Evolutionary conservation across 2,113 vertebrate genomes (phyloP).

Genomic region (Podarcis raffonei): DNA sequence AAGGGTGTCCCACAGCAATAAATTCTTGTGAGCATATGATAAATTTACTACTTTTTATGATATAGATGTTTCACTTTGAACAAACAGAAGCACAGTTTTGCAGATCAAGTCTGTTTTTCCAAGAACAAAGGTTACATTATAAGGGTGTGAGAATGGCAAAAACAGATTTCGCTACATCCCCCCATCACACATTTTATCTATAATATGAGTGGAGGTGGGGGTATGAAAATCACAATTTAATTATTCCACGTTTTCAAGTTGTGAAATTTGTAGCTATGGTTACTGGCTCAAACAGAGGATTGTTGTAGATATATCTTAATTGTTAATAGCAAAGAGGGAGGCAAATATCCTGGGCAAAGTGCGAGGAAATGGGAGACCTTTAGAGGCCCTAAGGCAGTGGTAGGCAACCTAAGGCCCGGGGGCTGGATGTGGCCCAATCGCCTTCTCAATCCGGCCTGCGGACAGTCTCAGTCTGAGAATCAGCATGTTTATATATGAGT

Average conservation of each 20-base stretch:
- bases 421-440: too few species aligned
- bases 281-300: not conserved
- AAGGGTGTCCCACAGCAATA: not conserved
- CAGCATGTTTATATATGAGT: too few species aligned
- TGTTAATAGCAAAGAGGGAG: not conserved
- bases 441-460: too few species aligned
- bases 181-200: not conserved
- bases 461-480: too few species aligned
- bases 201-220: not conserved
- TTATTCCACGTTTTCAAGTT: not conserved
- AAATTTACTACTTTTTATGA: not conserved
- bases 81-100: not conserved
- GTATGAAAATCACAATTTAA: not conserved
- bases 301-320: not conserved
- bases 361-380: not conserved
- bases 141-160: not conserved
- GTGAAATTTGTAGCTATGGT: conserved; percentile 11
- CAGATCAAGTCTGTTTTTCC: not conserved
- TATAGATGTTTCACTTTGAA: not conserved
- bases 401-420: too few species aligned
- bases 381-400: too few species aligned
- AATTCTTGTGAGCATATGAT: not conserved
- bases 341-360: not conserved
- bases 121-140: not conserved
- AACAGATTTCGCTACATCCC: not conserved